phyloP scores from a whole-genome alignment of 2,888 invertebrate genomes.

The Selenia dentaria region DNA sequence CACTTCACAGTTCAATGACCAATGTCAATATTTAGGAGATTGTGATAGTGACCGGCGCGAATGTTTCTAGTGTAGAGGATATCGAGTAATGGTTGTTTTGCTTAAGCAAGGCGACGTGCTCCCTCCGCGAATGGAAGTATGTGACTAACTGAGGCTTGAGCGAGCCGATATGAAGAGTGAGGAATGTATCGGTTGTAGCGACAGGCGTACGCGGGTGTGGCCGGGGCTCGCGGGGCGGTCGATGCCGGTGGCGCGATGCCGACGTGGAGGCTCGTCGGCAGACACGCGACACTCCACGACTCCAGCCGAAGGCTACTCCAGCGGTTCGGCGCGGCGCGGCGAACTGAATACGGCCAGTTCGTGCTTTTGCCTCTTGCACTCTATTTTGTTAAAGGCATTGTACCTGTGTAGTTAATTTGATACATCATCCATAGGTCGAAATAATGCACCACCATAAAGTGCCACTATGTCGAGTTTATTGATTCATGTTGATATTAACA shows the following conservation, averaged over 20 bases:
- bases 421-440: no score
- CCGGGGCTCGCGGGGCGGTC: slow-evolving; percentile 53
- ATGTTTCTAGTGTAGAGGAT: slow-evolving; percentile 27
- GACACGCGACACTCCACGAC: slow-evolving; percentile 77
- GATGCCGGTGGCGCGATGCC: slow-evolving; percentile 75
- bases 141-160: slow-evolving; percentile 50
- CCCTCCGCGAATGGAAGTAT: slow-evolving; percentile 42
- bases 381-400: no score
- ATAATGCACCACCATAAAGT: no score
- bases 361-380: no score
- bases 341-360: no score
- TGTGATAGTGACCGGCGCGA: slow-evolving; percentile 35
- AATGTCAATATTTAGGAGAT: slow-evolving; percentile 25
- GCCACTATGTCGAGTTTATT: no score
- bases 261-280: slow-evolving; percentile 80
- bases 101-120: slow-evolving; percentile 36
- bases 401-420: no score
- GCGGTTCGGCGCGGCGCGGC: no score
- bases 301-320: slow-evolving; percentile 44
- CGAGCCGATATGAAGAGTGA: slow-evolving; percentile 44
- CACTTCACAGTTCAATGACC: slow-evolving; percentile 33
- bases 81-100: slow-evolving; percentile 24
- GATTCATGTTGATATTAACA: no score
- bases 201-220: slow-evolving; percentile 44
- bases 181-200: slow-evolving; percentile 54